Evolutionary conservation across 53 echinoderm and acorn worm genomes (phyloP).

Genomic region (Paelopatides confundens): DNA sequence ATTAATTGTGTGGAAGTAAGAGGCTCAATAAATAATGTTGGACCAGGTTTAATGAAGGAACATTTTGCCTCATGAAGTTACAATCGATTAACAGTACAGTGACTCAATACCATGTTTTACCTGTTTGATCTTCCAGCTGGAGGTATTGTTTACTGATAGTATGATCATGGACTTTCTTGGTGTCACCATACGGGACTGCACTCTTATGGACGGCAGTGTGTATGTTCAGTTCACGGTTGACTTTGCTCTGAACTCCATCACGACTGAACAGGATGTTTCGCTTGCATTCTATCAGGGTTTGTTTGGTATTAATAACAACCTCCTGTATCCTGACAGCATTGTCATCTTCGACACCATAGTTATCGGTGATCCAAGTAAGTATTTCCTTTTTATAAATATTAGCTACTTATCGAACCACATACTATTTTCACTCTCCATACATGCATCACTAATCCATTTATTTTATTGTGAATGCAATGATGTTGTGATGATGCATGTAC

Average conservation of each 20-base stretch:
- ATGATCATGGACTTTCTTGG: not conserved
- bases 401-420: too few relatives aligned
- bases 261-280: not conserved
- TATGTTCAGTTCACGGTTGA: slow-evolving; percentile 1
- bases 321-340: slow-evolving; percentile 65
- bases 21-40: too few relatives aligned
- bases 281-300: not conserved
- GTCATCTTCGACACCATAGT: slow-evolving; percentile 53
- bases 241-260: not conserved
- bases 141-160: not conserved
- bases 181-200: slow-evolving; percentile 42
- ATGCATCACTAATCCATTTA: too few relatives aligned
- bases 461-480: too few relatives aligned
- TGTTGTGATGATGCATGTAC: too few relatives aligned
- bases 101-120: not conserved
- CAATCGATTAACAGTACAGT: too few relatives aligned
- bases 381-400: too few relatives aligned
- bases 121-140: not conserved
- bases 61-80: too few relatives aligned
- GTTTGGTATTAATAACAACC: slow-evolving; percentile 17
- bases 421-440: too few relatives aligned
- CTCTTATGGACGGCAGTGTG: not conserved
- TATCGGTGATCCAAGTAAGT: slow-evolving; percentile 77
- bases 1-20: too few relatives aligned
- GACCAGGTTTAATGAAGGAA: too few relatives aligned